Conservation (phyloP, 2,888 invertebrate genomes). For the Sesamia inferens region DNA sequence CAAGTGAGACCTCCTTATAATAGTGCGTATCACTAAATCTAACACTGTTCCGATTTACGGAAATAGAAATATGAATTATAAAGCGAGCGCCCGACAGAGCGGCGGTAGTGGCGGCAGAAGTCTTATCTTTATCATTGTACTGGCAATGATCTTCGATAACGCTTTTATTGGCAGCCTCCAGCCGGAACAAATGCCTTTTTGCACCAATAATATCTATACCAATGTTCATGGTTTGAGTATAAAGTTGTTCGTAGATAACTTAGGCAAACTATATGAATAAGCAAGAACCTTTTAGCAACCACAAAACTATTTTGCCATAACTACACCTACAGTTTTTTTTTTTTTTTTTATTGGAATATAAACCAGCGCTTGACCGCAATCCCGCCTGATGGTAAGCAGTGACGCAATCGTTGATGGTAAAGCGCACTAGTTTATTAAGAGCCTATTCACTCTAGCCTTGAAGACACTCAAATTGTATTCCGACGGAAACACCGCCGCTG, state of each 20-base stretch:
- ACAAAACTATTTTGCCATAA: no score
- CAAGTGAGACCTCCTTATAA: constrained; percentile 57
- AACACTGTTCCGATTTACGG: constrained; percentile 75
- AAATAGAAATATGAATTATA: constrained; percentile 84
- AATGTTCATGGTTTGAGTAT: constrained; percentile 41
- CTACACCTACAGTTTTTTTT: background rate
- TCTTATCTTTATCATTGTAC: constrained; percentile 77
- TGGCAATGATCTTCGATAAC: constrained; percentile 78
- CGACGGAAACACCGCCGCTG: no score
- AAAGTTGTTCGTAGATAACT: background rate
- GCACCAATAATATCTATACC: constrained; percentile 65
- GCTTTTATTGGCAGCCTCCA: constrained; percentile 78
- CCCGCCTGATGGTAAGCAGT: no score
- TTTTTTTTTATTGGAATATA: no score
- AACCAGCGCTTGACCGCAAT: no score
- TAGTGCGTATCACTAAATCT: constrained; percentile 67
- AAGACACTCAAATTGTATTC: no score
- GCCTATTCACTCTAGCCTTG: no score
- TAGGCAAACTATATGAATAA: background rate
- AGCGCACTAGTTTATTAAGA: no score
- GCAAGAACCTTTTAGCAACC: background rate
- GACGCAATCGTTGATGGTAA: no score
- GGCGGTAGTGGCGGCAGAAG: constrained; percentile 65
- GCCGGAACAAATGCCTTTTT: constrained; percentile 67
- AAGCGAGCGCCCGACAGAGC: constrained; percentile 64